Evolutionary conservation across 2,113 vertebrate genomes (phyloP), one percentile per base, ranked within the genome.

Genomic region (Scatophagus argus): DNA sequence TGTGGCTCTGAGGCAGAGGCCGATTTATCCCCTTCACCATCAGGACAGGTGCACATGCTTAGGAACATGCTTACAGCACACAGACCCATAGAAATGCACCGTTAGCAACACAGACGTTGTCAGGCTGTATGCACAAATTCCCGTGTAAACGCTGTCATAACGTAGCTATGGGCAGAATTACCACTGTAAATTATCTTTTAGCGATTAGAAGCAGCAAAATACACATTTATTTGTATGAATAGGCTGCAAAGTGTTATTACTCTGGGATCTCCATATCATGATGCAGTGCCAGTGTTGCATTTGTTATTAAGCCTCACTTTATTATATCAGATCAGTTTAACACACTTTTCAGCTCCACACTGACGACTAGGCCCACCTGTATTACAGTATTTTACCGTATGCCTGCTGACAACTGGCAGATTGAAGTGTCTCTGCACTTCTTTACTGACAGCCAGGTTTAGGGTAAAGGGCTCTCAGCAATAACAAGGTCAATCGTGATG

Each of bases 401-500:
- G 23, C 51, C 21, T 13, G 12, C 12, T 69, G 69, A 62, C 43
- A 67, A 25, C 41, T 46, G n/a, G 68, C 54, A 49, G 55, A 78
- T 14, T 41, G 55, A 74, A 38, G 49, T 12, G 6, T 44, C 31
- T 66, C 11, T 67, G 2, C 43, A 6, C 29, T 47, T 67, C 19
- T 62, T 43, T 43, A 55, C 19, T 58, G 5, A 52, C 51, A 69
- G 68, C 23, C 56, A 27, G 2, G 51, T 73, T 71, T 41, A 36
- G 43, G 63, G 23, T 54, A 31, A 82, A 79, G 64, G 27, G 34
- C 59, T 74, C 77, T 69, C 58, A 41, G 59, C 0, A 62, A 59
- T 56, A 82, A 82, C 80, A 39, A 77, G 27, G 44, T 69, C 62
- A 70, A 31, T 19, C 8, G 16, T 17, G 31, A 55, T 8, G 25